A percentile compares a stretch with the other conserved stretches of the same genome.
phyloP scores from a whole-genome alignment of 2,113 vertebrate genomes.

The Trogon melanurus region DNA sequence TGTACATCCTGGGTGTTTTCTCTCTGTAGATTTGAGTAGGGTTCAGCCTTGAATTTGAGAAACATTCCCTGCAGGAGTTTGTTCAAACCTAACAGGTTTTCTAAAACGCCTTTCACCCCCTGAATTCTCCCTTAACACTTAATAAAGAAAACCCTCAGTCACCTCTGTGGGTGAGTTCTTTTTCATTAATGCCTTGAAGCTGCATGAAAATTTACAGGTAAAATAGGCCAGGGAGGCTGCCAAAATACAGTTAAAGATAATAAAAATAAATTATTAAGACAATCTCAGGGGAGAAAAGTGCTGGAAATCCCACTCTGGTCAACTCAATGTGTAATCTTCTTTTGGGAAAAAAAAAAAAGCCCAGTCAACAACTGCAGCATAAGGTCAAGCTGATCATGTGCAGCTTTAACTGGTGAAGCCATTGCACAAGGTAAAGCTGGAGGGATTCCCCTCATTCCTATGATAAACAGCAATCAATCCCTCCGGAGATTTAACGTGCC shows the following conservation, averaged over 20 bases:
- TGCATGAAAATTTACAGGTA: neutral
- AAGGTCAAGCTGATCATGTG: constrained; percentile 41
- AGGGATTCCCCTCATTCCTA: neutral
- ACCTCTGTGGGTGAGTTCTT: neutral
- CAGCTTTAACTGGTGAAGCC: neutral
- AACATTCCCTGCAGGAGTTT: neutral
- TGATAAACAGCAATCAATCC: neutral
- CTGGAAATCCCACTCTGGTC: neutral
- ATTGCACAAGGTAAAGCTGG: neutral
- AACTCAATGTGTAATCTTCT: neutral
- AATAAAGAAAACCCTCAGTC: neutral
- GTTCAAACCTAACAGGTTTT: neutral
- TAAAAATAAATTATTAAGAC: neutral
- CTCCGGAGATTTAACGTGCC: neutral
- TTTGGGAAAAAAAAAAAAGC: neutral
- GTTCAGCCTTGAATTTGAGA: neutral
- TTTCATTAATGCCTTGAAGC: neutral
- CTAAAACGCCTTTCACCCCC: neutral
- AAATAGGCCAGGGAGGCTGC: neutral
- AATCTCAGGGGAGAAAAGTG: neutral
- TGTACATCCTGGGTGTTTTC: neutral
- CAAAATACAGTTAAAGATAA: neutral
- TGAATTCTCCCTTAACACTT: neutral
- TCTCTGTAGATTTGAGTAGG: neutral
- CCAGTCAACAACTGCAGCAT: neutral